A percentile compares a stretch with the other conserved stretches of the same genome.
phyloP scores from a whole-genome alignment of 2,797 vertebrate genomes.

The Clamator glandarius region DNA sequence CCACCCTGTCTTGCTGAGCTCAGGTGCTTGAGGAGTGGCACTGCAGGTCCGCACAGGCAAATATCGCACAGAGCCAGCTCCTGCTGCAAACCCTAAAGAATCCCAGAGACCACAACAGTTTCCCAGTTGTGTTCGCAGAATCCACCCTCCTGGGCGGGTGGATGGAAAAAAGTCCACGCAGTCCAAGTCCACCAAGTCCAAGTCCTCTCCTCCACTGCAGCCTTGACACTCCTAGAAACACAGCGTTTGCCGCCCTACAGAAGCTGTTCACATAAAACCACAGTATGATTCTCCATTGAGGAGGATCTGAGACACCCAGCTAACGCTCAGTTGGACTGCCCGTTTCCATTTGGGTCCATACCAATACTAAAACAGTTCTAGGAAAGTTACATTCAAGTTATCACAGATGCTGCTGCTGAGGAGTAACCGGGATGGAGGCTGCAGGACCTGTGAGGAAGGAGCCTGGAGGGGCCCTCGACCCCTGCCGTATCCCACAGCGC shows the following conservation, averaged over 20 bases:
- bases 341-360: fast-evolving
- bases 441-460: not conserved
- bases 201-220: too few relatives aligned
- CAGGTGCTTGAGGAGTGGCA: slow-evolving; percentile 63
- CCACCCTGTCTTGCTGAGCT: slow-evolving; percentile 33
- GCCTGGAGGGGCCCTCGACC: not conserved
- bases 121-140: too few relatives aligned
- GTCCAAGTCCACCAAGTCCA: too few relatives aligned
- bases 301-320: not conserved
- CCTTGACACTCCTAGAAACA: too few relatives aligned
- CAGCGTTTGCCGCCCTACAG: too few relatives aligned
- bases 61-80: too few relatives aligned
- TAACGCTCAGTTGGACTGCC: fast-evolving
- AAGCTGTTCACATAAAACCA: too few relatives aligned
- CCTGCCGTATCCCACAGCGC: fast-evolving
- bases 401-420: not conserved
- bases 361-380: not conserved
- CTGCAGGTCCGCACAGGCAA: slow-evolving; percentile 53
- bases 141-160: too few relatives aligned
- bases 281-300: fast-evolving
- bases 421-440: fast-evolving
- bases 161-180: too few relatives aligned
- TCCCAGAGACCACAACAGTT: too few relatives aligned
- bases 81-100: too few relatives aligned
- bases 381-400: fast-evolving